Conservation (phyloP, 2,888 invertebrate species). For the Boloria selene region DNA sequence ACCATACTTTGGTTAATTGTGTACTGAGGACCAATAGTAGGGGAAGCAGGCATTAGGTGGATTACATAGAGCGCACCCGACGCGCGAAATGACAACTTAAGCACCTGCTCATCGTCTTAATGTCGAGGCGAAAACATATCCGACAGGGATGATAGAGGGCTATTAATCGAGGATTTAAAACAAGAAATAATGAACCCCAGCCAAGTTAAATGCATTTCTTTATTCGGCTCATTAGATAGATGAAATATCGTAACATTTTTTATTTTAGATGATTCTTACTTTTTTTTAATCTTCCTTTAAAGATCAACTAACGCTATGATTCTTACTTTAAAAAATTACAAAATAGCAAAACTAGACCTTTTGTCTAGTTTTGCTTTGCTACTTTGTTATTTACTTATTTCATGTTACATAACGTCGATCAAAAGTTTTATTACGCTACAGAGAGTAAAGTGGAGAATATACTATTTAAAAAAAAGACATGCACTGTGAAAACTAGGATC, state of each 20-base stretch:
- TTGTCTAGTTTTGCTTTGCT: too few species aligned
- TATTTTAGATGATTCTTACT: not conserved
- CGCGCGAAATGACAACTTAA: slow-evolving; percentile 74
- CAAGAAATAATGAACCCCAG: slow-evolving; percentile 31
- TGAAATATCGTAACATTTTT: not conserved
- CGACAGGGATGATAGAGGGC: slow-evolving; percentile 52
- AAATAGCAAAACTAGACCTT: too few species aligned
- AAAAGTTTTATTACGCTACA: too few species aligned
- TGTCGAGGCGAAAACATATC: slow-evolving; percentile 60
- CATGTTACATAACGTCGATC: too few species aligned
- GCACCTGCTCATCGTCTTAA: slow-evolving; percentile 71
- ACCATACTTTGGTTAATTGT: not conserved
- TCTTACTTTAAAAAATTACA: not conserved
- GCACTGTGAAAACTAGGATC: too few species aligned
- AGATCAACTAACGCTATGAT: too few species aligned
- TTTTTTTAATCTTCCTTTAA: too few species aligned
- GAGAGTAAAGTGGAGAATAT: too few species aligned
- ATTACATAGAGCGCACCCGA: slow-evolving; percentile 63
- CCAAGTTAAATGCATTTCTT: slow-evolving; percentile 25
- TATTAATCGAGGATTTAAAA: slow-evolving; percentile 48
- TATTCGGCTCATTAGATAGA: slow-evolving; percentile 7
- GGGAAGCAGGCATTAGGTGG: slow-evolving; percentile 62
- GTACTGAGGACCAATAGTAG: slow-evolving; percentile 44
- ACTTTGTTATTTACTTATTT: too few species aligned
- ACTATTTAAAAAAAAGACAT: too few species aligned